Conservation (phyloP, 2,113 vertebrate species). For the Tenrec ecaudatus region DNA sequence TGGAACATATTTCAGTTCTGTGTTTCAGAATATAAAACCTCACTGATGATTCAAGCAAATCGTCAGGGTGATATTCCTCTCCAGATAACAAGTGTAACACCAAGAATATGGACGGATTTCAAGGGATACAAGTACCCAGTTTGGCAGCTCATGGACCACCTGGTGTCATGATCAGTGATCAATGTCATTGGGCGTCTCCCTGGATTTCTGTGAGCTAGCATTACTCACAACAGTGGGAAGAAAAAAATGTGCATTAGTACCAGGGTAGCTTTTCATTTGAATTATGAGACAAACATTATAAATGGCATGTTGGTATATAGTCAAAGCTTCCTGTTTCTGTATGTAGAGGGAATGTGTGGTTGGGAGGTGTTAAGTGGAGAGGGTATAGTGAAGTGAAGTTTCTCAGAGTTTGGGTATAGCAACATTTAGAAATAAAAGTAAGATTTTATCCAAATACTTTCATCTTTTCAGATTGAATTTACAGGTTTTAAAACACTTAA, state of each 20-base stretch:
- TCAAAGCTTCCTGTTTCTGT: background rate
- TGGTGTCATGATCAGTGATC: slow-evolving; percentile 26
- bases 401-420: background rate
- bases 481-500: slow-evolving; percentile 12
- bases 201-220: slow-evolving; percentile 29
- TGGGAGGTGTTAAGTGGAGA: background rate
- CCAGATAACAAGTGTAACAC: background rate
- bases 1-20: slow-evolving; percentile 60
- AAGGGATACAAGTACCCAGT: background rate
- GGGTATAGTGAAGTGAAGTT: background rate
- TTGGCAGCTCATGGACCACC: slow-evolving; percentile 38
- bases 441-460: background rate
- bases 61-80: slow-evolving; percentile 2
- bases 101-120: background rate
- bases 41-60: background rate
- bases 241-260: slow-evolving; percentile 51
- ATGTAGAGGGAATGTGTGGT: background rate
- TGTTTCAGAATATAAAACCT: slow-evolving; percentile 58
- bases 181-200: background rate
- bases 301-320: background rate
- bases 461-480: slow-evolving; percentile 3
- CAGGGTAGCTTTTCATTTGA: slow-evolving; percentile 30
- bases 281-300: slow-evolving; percentile 44
- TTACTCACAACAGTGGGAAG: background rate
- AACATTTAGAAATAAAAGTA: slow-evolving; percentile 3